These are phyloP conservation scores for Mesoclemmys tuberculata DNA, from an alignment of 2,113 vertebrate genomes.

Conservation along the genomic window DNA sequence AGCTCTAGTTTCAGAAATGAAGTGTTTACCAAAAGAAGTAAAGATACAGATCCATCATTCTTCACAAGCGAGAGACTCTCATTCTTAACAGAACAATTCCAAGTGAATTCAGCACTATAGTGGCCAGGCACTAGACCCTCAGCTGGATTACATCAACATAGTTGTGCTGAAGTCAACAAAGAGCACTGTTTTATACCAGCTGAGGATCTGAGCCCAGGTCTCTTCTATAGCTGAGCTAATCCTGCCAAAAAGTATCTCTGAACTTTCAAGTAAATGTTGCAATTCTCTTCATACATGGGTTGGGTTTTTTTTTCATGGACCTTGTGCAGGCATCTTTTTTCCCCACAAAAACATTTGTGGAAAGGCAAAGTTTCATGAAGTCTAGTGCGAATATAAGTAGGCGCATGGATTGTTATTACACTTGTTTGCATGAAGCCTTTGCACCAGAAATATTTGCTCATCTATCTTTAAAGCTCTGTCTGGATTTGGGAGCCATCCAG, in stretches of 20 bases:
- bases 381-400: not conserved
- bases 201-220: not conserved
- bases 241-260: not conserved
- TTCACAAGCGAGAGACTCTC: conserved; percentile 1
- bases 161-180: not conserved
- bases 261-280: not conserved
- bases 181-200: not conserved
- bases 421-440: not conserved
- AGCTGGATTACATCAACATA: not conserved
- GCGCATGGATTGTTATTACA: not conserved
- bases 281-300: rapidly evolving
- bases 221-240: rapidly evolving
- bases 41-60: conserved; percentile 3
- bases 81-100: conserved; percentile 67
- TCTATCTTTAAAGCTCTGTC: not conserved
- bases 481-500: not conserved
- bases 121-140: not conserved
- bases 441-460: not conserved
- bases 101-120: conserved; percentile 15
- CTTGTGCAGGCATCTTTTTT: rapidly evolving
- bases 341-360: rapidly evolving
- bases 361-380: not conserved
- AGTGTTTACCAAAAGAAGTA: conserved; percentile 24
- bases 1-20: conserved; percentile 62
- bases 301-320: not conserved